Conservation (phyloP, 1,140 invertebrate genomes). For the Amphibalanus amphitrite region DNA sequence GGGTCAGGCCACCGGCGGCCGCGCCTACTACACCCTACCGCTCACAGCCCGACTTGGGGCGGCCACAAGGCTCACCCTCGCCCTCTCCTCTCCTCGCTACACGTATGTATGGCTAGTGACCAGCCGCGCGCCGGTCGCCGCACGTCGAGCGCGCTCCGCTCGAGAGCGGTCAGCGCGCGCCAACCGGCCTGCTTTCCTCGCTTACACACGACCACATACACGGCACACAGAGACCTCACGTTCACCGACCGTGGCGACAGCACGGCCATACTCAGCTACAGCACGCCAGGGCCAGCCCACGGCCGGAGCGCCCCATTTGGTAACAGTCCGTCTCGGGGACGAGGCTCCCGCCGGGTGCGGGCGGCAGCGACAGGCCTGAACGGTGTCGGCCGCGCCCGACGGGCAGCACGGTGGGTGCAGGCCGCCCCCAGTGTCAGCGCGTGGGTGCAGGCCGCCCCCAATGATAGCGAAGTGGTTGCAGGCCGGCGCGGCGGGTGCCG, state of each 20-base stretch:
- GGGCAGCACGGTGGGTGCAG: neutral
- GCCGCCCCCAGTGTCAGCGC: no score
- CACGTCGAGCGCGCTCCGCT: no score
- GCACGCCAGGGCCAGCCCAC: no score
- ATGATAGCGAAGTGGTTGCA: neutral
- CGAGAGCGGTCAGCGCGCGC: neutral
- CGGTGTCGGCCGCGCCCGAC: no score
- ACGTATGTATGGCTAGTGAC: neutral
- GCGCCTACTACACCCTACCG: neutral
- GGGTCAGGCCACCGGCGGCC: no score
- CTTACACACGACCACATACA: neutral
- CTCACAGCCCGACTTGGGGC: neutral
- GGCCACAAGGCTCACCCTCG: neutral
- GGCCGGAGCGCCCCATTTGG: neutral
- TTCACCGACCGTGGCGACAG: no score
- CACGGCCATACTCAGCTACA: no score
- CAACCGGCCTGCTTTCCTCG: neutral
- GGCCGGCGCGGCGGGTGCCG: no score
- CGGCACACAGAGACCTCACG: no score
- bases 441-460: no score
- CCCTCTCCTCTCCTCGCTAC: neutral
- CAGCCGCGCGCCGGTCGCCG: no score
- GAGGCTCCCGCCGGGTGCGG: neutral
- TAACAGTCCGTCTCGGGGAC: neutral
- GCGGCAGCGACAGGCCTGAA: no score